Base-by-base conservation (phyloP, 2,888 invertebrate species). In the Chelonus formosanus region DNA sequence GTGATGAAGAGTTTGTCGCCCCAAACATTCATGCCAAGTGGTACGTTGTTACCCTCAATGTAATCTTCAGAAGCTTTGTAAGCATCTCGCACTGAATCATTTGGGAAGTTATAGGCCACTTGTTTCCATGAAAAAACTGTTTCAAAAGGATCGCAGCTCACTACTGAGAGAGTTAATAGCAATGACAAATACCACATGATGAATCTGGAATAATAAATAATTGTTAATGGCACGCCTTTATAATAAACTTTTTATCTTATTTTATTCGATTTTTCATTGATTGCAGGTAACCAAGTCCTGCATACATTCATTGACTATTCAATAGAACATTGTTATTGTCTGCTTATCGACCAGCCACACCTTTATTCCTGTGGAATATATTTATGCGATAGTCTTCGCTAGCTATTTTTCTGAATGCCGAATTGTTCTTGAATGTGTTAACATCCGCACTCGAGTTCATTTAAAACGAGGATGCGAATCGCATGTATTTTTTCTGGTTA, bases 31-130 rank as follows among this genome's bases (percentile, higher is more conserved):
- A 89, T 84, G 0, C 92, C 91, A 85, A 91, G 88, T 0, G 91
- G 91, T 4, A 91, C 86, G 75, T 90, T 91, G 80, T 90, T 90
- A 77, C 89, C 89, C 6, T 89, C 91, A 45, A 91, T 88, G 75
- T 90, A 93, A 68, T 85, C 85, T 70, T 87, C 87, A 58, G 84
- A 85, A 40, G 86, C 85, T 48, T 91, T 84, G 40, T 76, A 75
- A 5, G 73, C 68, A 36, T 75, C 66, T 58, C 75, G 75, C 57
- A 79, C 60, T 7, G 72, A 71, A 8, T 78, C 77, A 68, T 80
- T 80, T 20, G 80, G 80, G 65, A 82, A 78, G 72, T 80, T 72
- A 71, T 75, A 83, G 61, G 81, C 80, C 34, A 82, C 67, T 65
- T 75, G 71, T 47, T 76, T 77, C 83, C 83, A 83, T 3, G 78